Evolutionary conservation across 2,797 vertebrate genomes (phyloP).

Genomic region (Apogon hyalosoma): DNA sequence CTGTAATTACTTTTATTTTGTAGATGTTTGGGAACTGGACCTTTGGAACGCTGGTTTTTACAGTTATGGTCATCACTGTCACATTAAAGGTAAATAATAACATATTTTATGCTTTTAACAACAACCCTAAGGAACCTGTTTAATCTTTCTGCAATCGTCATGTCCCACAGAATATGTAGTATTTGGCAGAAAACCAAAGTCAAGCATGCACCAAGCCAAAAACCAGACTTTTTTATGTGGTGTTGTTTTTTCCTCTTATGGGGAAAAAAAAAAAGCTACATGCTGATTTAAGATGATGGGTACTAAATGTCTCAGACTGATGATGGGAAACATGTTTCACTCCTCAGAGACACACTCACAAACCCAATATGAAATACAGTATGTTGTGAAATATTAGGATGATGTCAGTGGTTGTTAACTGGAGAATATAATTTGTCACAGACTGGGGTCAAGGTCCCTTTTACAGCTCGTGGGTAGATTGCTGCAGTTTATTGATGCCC

Average conservation of each 20-base stretch:
- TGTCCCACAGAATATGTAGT: no score
- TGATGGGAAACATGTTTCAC: background rate
- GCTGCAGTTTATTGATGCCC: conserved; percentile 40
- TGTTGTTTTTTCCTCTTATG: background rate
- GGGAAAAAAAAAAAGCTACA: background rate
- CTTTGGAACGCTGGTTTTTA: conserved; percentile 97
- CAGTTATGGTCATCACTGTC: conserved; percentile 98
- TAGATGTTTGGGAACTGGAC: conserved; percentile 99
- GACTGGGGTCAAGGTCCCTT: conserved; percentile 35
- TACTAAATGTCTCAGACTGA: background rate
- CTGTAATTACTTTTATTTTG: conserved; percentile 20
- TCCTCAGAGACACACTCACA: conserved; percentile 16
- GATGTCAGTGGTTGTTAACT: conserved; percentile 49
- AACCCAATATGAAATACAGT: conserved; percentile 22
- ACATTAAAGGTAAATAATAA: conserved; percentile 91
- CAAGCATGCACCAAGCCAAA: background rate
- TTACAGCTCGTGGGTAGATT: conserved; percentile 23
- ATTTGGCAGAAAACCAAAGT: background rate
- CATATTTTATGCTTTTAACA: background rate
- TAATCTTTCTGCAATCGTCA: no score
- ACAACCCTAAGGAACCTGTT: no score
- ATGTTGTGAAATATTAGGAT: conserved; percentile 34
- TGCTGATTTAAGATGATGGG: conserved; percentile 1
- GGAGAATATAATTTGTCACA: conserved; percentile 30
- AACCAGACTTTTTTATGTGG: background rate